Conservation (phyloP, 2,113 vertebrate genomes). For the Barbus barbus region DNA sequence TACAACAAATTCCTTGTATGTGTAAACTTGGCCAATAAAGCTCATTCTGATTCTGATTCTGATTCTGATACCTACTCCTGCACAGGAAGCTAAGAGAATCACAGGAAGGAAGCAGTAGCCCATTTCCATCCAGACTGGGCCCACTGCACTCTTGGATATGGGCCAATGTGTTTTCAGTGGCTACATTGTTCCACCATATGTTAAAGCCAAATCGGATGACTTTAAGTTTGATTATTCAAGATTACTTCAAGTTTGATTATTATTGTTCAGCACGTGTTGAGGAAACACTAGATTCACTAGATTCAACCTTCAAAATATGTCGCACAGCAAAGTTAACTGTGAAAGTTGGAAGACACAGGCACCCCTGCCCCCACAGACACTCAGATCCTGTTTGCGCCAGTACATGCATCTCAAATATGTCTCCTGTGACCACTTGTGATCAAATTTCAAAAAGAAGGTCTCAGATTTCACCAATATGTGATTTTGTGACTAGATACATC, state of each 20-base stretch:
- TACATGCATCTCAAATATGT: neutral
- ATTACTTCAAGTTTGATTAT: constrained; percentile 42
- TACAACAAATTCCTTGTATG: too few relatives aligned
- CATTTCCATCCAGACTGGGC: constrained; percentile 32
- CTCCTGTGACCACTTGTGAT: neutral
- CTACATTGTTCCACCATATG: constrained; percentile 29
- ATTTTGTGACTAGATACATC: neutral
- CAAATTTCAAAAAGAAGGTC: neutral
- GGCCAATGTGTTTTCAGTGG: constrained; percentile 24
- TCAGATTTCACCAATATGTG: neutral
- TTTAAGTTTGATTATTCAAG: too few relatives aligned
- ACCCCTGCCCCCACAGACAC: neutral
- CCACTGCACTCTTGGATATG: constrained; percentile 28
- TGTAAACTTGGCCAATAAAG: too few relatives aligned
- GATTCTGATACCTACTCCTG: too few relatives aligned
- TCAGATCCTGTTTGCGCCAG: neutral
- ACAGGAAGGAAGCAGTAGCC: constrained; percentile 52
- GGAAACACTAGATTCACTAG: neutral
- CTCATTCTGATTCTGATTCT: too few relatives aligned
- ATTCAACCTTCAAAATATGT: neutral
- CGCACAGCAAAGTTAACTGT: neutral
- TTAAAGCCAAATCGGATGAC: neutral
- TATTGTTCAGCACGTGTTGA: constrained; percentile 2
- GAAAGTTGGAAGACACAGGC: neutral
- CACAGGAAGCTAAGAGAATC: constrained; percentile 56